A percentile compares a stretch with the other conserved stretches of the same genome.
Evolutionary conservation across 2,888 invertebrate genomes (phyloP).

Genomic region (Nephrotoma appendiculata): DNA sequence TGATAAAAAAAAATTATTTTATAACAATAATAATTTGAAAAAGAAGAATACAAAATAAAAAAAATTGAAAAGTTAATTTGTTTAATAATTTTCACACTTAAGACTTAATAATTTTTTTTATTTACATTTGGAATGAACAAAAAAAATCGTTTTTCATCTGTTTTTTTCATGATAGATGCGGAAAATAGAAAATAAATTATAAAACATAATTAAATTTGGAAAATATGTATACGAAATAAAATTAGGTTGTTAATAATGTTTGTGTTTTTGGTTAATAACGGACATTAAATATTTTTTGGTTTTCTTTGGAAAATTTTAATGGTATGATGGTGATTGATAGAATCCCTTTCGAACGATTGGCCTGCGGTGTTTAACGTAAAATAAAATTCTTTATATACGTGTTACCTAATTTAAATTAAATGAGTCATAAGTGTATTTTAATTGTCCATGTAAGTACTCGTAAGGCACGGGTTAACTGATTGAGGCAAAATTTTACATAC

Average conservation of each 20-base stretch:
- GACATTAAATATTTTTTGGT: not conserved
- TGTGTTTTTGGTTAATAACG: not conserved
- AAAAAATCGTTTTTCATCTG: not conserved
- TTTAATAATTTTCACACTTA: not conserved
- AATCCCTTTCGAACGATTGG: no score
- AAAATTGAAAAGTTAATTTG: not conserved
- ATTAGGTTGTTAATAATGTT: not conserved
- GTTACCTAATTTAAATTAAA: no score
- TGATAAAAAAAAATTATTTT: not conserved
- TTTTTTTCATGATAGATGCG: not conserved
- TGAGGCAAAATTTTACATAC: no score
- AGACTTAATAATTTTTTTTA: not conserved
- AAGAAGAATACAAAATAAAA: not conserved
- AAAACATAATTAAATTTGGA: not conserved
- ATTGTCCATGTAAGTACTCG: no score
- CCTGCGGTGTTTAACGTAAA: no score
- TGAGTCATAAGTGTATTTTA: no score
- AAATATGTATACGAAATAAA: not conserved
- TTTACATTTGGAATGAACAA: not conserved
- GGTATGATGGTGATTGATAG: no score
- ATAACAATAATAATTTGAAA: not conserved
- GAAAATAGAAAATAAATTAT: not conserved
- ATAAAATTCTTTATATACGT: no score
- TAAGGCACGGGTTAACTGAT: no score
- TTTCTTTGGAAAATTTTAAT: not conserved